Percentiles rank a stretch among this genome's conserved stretches.
Evolutionary conservation across 2,888 invertebrate species (phyloP).

Genomic region (Cremastinae sp.): DNA sequence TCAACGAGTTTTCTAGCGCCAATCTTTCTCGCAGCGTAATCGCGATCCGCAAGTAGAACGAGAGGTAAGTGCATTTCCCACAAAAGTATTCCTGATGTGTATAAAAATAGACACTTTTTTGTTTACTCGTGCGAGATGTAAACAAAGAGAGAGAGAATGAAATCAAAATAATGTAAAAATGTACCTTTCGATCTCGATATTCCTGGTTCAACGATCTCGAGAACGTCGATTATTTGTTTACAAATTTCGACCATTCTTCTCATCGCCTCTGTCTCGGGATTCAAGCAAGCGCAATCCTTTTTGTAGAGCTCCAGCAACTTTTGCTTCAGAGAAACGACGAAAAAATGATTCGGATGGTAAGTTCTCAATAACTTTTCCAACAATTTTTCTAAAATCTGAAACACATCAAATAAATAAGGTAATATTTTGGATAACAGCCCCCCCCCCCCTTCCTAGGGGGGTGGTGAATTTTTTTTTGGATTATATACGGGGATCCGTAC

Average conservation of each 20-base stretch:
- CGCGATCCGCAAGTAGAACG: slow-evolving; percentile 84
- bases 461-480: too few species aligned
- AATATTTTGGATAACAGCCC: too few species aligned
- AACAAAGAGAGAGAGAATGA: background rate
- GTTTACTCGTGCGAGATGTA: too few species aligned
- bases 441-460: too few species aligned
- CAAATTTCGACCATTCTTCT: slow-evolving; percentile 86
- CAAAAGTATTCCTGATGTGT: slow-evolving; percentile 86
- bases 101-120: background rate
- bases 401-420: slow-evolving; percentile 32
- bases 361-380: slow-evolving; percentile 81
- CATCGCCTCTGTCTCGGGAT: slow-evolving; percentile 81
- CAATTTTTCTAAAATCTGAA: slow-evolving; percentile 77
- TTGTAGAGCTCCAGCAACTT: slow-evolving; percentile 83
- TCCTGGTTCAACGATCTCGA: slow-evolving; percentile 87
- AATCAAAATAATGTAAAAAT: slow-evolving; percentile 3
- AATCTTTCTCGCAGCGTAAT: slow-evolving; percentile 84
- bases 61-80: slow-evolving; percentile 88
- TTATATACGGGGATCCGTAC: too few species aligned
- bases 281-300: slow-evolving; percentile 68
- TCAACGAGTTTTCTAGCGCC: slow-evolving; percentile 82
- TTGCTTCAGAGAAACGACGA: slow-evolving; percentile 87
- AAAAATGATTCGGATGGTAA: slow-evolving; percentile 85
- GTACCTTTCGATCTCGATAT: slow-evolving; percentile 86
- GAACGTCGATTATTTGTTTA: slow-evolving; percentile 84